Conservation (phyloP, 2,888 invertebrate species). For the Synanthedon andrenaeformis region DNA sequence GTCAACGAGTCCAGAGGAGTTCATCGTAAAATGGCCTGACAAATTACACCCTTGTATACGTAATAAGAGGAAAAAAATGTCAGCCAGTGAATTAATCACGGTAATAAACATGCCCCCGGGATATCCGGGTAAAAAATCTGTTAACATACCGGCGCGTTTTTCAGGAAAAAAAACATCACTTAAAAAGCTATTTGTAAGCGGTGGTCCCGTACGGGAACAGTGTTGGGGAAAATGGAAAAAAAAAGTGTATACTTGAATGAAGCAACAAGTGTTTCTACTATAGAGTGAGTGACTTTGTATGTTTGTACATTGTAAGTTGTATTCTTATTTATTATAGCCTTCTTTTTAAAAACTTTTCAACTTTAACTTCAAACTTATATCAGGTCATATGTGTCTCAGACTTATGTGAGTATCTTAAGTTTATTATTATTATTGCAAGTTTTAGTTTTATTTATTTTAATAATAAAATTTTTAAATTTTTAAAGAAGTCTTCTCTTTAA, state of each 20-base stretch:
- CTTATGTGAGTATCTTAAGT: no score
- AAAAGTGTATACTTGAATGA: slow-evolving; percentile 3
- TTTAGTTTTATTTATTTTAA: no score
- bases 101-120: slow-evolving; percentile 25
- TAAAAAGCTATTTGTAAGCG: slow-evolving; percentile 44
- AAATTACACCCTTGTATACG: slow-evolving; percentile 17
- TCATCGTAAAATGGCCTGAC: slow-evolving; percentile 16
- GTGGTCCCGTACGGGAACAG: slow-evolving; percentile 16
- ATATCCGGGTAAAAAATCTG: slow-evolving; percentile 42
- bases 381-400: no score
- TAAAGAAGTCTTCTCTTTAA: no score
- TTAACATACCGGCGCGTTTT: slow-evolving; percentile 29
- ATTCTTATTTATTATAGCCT: no score
- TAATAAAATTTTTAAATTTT: no score
- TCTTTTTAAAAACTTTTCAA: no score
- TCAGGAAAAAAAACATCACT: slow-evolving; percentile 36
- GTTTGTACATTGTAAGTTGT: no score
- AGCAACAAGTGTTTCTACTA: background rate
- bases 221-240: slow-evolving; percentile 14
- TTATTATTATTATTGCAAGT: no score
- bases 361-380: no score
- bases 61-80: slow-evolving; percentile 18
- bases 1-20: slow-evolving; percentile 11
- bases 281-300: background rate
- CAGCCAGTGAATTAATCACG: slow-evolving; percentile 38